A percentile compares a stretch with the other conserved stretches of the same genome.
Conservation (phyloP, 2,888 invertebrate species). For the Pachymerium ferrugineum region DNA sequence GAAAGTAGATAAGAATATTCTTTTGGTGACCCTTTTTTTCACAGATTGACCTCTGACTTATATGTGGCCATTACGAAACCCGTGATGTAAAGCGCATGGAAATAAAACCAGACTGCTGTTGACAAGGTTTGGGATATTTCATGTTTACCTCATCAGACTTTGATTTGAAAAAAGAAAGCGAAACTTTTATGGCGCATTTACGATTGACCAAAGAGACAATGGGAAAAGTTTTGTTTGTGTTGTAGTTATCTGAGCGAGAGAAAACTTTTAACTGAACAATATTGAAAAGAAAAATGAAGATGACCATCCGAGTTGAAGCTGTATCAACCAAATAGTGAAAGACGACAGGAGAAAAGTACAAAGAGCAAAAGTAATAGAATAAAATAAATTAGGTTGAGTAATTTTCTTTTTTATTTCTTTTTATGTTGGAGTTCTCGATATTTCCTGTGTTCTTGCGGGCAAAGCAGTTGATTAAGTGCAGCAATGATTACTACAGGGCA, state of each 20-base stretch:
- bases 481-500: not conserved
- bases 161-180: not conserved
- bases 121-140: slow-evolving; percentile 12
- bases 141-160: slow-evolving; percentile 8
- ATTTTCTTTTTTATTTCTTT: not conserved
- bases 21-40: no score
- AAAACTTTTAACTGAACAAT: no score
- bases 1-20: no score
- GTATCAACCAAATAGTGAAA: no score
- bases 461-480: slow-evolving; percentile 5
- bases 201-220: slow-evolving; percentile 11
- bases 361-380: not conserved
- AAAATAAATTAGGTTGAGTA: not conserved
- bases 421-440: not conserved
- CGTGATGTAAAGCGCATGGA: no score
- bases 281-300: no score
- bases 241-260: no score
- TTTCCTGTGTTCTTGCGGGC: not conserved
- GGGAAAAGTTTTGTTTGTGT: no score
- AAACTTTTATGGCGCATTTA: not conserved
- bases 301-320: no score
- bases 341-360: no score
- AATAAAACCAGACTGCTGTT: slow-evolving; percentile 22
- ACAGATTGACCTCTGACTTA: no score
- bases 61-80: no score